Evolutionary conservation across 1,140 invertebrate genomes (phyloP), one percentile per base, ranked within the genome.

Genomic region (Drosophila paulistorum): DNA sequence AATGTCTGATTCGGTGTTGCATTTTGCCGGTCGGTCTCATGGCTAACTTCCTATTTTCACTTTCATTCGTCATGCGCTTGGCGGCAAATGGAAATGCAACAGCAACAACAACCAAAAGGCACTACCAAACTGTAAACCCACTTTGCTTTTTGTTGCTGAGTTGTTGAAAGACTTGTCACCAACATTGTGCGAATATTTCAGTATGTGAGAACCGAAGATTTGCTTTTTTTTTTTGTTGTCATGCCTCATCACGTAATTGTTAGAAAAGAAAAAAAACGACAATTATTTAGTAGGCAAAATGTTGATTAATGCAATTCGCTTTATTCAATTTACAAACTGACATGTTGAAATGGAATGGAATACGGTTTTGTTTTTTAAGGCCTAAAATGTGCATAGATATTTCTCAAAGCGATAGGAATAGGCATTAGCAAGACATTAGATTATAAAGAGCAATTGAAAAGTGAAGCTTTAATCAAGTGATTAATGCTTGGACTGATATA

Each of bases 11-110:
- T 65, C 23, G 37, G 33, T 35, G 39, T 42, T n/a, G 71, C 65
- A 48, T 61, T 51, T 59, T 72, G 68, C 65, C 77, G 77, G 65
- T 76, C 69, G 77, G 65, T 76, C 69, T 63, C 73, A 79, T 79
- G 77, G 68, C 55, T 71, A 64, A 79, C 79, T 81, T 81, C 79
- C 79, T 81, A 81, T 81, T 81, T 81, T 81, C 79, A 81, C 79
- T 81, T 81, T 79, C 77, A 62, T 73, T 71, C 67, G 64, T 72
- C 69, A 73, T 79, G 73, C 77, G 61, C 76, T 63, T 65, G 63
- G 58, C 65, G 65, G 59, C 41, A 20, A 63, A 59, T 58, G 58
- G 71, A 74, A 77, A 77, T 74, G 66, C 71, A 70, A 62, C 51
- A 77, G 66, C 20, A n/a, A 42, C 37, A 55, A 41, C 55, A 10